These are phyloP conservation scores for Rutpela maculata DNA, from an alignment of 2,888 invertebrate species.

Conservation along the genomic window DNA sequence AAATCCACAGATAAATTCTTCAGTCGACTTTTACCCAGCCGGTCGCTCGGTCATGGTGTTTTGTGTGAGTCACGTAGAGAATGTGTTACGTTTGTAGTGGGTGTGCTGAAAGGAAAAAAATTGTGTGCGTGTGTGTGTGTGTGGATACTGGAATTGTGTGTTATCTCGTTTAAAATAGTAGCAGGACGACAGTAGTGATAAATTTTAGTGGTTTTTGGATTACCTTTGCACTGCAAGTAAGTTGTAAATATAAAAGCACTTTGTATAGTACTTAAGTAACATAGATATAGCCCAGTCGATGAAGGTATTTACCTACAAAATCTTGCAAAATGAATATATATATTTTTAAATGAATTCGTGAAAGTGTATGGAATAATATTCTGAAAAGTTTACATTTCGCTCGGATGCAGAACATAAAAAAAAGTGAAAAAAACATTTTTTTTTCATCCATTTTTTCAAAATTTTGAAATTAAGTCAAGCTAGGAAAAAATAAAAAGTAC, in stretches of 20 bases:
- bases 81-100: slow-evolving; percentile 6
- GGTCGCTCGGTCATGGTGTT: background rate
- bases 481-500: too few relatives aligned
- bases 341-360: too few relatives aligned
- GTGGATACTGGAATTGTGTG: background rate
- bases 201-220: background rate
- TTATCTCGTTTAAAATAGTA: background rate
- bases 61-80: slow-evolving; percentile 47
- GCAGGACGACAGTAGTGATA: background rate
- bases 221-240: background rate
- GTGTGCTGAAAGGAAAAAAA: background rate
- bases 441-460: too few relatives aligned
- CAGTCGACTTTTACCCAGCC: slow-evolving; percentile 22
- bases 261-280: too few relatives aligned
- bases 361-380: too few relatives aligned
- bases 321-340: too few relatives aligned
- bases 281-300: too few relatives aligned
- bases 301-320: too few relatives aligned
- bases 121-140: background rate
- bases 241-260: background rate
- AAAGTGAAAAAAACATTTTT: too few relatives aligned
- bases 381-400: too few relatives aligned
- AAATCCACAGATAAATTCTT: slow-evolving; percentile 55
- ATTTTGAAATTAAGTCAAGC: too few relatives aligned
- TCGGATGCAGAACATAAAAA: too few relatives aligned